These are phyloP conservation scores for Anguilla pacifica DNA, from an alignment of 2,797 vertebrate genomes.

Conservation along the genomic window DNA sequence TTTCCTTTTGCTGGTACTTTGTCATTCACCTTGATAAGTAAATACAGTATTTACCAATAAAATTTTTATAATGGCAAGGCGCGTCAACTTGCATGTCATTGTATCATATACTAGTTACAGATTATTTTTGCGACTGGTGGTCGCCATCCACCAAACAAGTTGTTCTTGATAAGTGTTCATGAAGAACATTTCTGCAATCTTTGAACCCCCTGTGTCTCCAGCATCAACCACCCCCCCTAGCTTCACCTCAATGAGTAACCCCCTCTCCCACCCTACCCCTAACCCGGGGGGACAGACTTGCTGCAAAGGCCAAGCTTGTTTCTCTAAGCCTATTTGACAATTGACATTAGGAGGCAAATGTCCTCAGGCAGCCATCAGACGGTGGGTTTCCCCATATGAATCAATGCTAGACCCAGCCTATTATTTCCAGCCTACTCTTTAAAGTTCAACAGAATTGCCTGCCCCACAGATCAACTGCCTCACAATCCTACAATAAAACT, in stretches of 20 bases:
- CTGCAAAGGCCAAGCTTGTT: constrained; percentile 20
- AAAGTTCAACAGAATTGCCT: background rate
- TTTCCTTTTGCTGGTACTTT: too few relatives aligned
- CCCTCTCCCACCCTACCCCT: background rate
- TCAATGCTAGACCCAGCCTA: constrained; percentile 6
- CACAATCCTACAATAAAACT: background rate
- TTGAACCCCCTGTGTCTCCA: background rate
- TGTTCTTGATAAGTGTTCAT: constrained; percentile 7
- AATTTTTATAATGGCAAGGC: too few relatives aligned
- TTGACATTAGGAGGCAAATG: background rate
- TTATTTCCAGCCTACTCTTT: background rate
- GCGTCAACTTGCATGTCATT: background rate
- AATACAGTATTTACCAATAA: too few relatives aligned
- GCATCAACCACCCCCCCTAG: background rate
- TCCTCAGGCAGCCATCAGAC: constrained; percentile 7
- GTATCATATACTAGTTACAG: background rate
- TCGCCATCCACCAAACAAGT: background rate
- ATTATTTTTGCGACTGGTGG: background rate
- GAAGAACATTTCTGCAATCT: background rate
- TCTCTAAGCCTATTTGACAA: constrained; percentile 11
- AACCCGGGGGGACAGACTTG: background rate
- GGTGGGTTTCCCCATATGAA: background rate
- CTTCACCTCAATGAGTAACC: background rate
- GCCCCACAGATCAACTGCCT: background rate
- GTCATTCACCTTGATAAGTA: too few relatives aligned